These are phyloP conservation scores for Sciaenops ocellatus DNA, from an alignment of 2,797 vertebrate species.

Conservation along the genomic window DNA sequence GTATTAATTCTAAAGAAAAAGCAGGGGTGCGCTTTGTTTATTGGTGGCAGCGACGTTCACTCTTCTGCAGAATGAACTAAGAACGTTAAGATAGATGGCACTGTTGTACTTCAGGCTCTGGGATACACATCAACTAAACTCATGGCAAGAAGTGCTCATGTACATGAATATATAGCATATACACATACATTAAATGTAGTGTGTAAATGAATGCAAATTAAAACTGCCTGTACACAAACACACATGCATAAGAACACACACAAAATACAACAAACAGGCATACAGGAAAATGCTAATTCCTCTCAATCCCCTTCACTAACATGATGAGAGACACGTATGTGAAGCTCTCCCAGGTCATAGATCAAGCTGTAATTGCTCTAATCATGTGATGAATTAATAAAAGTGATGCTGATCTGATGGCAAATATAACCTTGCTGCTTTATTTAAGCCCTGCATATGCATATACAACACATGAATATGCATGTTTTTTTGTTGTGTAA, in stretches of 20 bases:
- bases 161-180: not conserved
- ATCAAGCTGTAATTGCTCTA: conserved; percentile 17
- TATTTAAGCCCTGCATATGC: not conserved
- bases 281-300: not conserved
- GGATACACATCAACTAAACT: conserved; percentile 24
- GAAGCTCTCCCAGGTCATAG: conserved; percentile 9
- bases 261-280: not conserved
- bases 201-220: conserved; percentile 32
- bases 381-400: conserved; percentile 44
- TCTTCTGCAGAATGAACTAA: conserved; percentile 56
- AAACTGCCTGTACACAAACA: conserved; percentile 9
- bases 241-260: not conserved
- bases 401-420: conserved; percentile 42
- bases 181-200: not conserved
- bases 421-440: conserved; percentile 38
- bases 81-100: conserved; percentile 74
- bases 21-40: conserved; percentile 9
- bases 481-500: not conserved
- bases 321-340: conserved; percentile 5
- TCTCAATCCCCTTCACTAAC: not conserved
- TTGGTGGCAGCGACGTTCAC: conserved; percentile 28
- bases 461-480: conserved; percentile 13
- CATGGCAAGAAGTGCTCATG: not conserved
- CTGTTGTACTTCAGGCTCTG: conserved; percentile 67
- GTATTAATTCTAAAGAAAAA: conserved; percentile 4